These are phyloP conservation scores for Oscheius sp. DNA, from an alignment of 2,888 invertebrate genomes.

Conservation along the genomic window DNA sequence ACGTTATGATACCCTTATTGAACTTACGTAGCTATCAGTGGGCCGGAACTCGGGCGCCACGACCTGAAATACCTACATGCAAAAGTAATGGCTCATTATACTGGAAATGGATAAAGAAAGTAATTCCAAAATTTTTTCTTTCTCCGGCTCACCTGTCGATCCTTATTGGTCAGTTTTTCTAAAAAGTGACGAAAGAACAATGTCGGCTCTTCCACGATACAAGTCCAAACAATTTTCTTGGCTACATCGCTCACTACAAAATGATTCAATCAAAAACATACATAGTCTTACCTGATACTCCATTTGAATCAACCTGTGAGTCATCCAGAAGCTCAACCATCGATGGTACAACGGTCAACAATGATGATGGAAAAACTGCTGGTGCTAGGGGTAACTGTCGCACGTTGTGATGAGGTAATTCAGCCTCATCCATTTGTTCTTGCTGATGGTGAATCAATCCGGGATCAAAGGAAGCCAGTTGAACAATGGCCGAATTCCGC, in stretches of 20 bases:
- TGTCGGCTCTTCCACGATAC: slow-evolving; percentile 95
- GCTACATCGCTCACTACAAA: slow-evolving; percentile 91
- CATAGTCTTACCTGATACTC: slow-evolving; percentile 76
- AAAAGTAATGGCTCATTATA: background rate
- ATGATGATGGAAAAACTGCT: slow-evolving; percentile 92
- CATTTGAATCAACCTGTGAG: slow-evolving; percentile 90
- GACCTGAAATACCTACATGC: slow-evolving; percentile 26
- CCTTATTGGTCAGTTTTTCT: slow-evolving; percentile 83
- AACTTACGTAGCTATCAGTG: slow-evolving; percentile 33
- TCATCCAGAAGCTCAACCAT: slow-evolving; percentile 94
- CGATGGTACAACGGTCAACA: slow-evolving; percentile 93
- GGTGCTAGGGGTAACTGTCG: slow-evolving; percentile 85
- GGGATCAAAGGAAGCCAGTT: slow-evolving; percentile 95
- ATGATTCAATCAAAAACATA: background rate
- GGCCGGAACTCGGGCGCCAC: slow-evolving; percentile 29
- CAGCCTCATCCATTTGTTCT: slow-evolving; percentile 54
- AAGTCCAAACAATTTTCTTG: slow-evolving; percentile 96
- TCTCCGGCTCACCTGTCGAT: slow-evolving; percentile 68
- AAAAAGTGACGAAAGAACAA: slow-evolving; percentile 89
- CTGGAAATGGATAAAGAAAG: background rate
- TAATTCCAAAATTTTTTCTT: background rate
- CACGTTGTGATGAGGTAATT: slow-evolving; percentile 47
- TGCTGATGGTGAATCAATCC: slow-evolving; percentile 77
- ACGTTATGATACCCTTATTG: slow-evolving; percentile 9
- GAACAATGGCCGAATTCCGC: slow-evolving; percentile 91